These are phyloP conservation scores for Brachyrhaphis roseni DNA, from an alignment of 2,797 vertebrate species.

Conservation along the genomic window DNA sequence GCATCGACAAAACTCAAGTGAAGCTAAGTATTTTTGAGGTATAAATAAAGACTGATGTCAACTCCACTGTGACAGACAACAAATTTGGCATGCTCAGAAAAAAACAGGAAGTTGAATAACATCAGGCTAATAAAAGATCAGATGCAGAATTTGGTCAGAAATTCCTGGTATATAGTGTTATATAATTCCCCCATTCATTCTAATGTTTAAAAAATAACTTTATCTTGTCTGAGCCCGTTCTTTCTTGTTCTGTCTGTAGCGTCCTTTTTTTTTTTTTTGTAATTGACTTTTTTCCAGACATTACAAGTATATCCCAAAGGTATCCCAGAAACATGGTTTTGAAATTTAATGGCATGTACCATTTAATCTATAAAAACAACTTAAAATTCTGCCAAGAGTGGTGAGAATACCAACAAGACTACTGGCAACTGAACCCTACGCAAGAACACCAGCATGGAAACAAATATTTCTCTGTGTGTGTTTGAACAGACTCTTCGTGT, in stretches of 20 bases:
- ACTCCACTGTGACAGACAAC: not conserved
- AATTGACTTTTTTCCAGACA: no score
- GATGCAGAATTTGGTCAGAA: not conserved
- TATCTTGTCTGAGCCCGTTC: no score
- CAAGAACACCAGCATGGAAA: not conserved
- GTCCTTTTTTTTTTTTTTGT: no score
- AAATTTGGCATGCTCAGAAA: not conserved
- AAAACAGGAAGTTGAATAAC: not conserved
- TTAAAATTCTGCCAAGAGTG: not conserved
- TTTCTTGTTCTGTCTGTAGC: no score
- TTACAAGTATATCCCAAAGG: no score
- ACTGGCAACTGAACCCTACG: not conserved
- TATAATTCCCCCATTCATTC: no score
- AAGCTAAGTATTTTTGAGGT: not conserved
- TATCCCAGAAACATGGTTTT: no score
- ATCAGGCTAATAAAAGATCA: not conserved
- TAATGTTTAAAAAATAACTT: no score
- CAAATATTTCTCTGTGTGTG: not conserved
- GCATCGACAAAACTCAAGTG: not conserved
- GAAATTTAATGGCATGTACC: no score
- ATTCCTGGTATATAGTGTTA: not conserved
- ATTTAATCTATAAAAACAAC: not conserved
- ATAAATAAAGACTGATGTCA: not conserved
- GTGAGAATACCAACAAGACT: no score
- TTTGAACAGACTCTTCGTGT: not conserved